Evolutionary conservation across 2,113 vertebrate genomes (phyloP).

Genomic region (Semnornis frantzii): DNA sequence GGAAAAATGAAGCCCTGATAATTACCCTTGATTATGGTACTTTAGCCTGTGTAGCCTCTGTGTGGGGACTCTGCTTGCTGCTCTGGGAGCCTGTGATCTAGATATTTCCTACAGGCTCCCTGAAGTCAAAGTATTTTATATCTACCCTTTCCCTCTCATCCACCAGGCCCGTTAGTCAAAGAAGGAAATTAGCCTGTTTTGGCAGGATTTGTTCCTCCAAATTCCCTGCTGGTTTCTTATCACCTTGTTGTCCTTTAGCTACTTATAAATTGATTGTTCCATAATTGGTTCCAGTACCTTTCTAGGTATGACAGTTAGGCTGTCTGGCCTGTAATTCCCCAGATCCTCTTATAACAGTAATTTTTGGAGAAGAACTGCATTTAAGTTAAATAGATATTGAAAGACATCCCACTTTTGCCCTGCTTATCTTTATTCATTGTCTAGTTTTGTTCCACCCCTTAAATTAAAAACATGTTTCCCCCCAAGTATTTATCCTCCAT

Average conservation of each 20-base stretch:
- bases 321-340: constrained; percentile 56
- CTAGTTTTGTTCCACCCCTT: constrained; percentile 12
- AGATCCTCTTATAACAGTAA: constrained; percentile 19
- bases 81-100: neutral
- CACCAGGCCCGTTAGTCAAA: neutral
- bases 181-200: constrained; percentile 26
- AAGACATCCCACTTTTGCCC: constrained; percentile 17
- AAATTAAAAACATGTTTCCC: constrained; percentile 35
- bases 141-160: neutral
- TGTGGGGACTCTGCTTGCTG: neutral
- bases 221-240: constrained; percentile 56
- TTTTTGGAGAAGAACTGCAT: constrained; percentile 36
- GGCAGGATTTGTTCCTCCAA: constrained; percentile 38
- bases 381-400: constrained; percentile 28
- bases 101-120: neutral
- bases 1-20: constrained; percentile 12
- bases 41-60: neutral
- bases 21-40: neutral
- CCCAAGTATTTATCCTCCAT: neutral
- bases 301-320: constrained; percentile 18
- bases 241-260: constrained; percentile 34
- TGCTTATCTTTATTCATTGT: constrained; percentile 57
- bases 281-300: constrained; percentile 57
- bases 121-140: neutral
- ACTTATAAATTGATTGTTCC: constrained; percentile 54